Conservation (phyloP, 64 coral and sea anemone species). For the Montipora cactus region DNA sequence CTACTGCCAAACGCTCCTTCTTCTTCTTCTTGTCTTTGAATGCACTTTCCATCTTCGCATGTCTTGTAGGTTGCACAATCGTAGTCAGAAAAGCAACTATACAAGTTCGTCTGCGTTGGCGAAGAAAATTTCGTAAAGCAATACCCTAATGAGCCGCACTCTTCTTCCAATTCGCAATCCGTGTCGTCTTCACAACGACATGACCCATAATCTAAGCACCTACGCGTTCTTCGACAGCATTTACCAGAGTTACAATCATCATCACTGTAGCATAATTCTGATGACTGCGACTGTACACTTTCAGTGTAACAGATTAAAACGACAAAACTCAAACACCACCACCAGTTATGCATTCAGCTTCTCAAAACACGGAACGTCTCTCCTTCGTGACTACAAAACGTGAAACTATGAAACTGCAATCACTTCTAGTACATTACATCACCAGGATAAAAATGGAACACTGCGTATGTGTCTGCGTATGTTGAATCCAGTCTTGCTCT, state of each 20-base stretch:
- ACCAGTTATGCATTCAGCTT: neutral
- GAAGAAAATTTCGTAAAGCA: neutral
- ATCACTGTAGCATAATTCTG: neutral
- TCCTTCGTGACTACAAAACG: too few relatives aligned
- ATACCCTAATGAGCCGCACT: neutral
- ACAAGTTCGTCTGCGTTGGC: neutral
- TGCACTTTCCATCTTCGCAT: neutral
- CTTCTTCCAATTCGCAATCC: neutral
- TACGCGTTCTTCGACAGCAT: neutral
- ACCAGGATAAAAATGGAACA: too few relatives aligned
- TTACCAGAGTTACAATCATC: neutral
- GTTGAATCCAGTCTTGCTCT: too few relatives aligned
- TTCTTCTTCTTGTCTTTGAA: too few relatives aligned
- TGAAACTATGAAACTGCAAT: too few relatives aligned
- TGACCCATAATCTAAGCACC: neutral
- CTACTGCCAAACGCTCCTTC: neutral
- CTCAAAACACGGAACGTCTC: neutral
- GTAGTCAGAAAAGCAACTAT: neutral
- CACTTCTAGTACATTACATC: too few relatives aligned
- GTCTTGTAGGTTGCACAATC: neutral
- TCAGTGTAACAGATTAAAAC: neutral
- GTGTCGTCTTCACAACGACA: neutral
- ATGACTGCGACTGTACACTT: neutral
- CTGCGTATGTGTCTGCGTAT: too few relatives aligned
- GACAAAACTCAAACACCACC: neutral